phyloP scores from a whole-genome alignment of 2,113 vertebrate genomes.

The Silurus asotus region DNA sequence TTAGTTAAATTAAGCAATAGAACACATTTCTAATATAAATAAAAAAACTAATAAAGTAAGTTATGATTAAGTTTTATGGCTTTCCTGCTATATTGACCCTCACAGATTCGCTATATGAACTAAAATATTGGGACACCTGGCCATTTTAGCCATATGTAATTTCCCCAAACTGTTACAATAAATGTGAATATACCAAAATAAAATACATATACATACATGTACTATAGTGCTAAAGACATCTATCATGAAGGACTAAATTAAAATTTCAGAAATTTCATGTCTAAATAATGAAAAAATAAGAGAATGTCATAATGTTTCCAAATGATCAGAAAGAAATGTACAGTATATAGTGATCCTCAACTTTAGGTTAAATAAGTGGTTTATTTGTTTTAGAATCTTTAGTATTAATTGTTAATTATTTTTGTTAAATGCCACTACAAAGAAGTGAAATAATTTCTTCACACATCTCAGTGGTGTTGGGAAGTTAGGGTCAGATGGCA shows the following conservation, averaged over 20 bases:
- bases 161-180: too few relatives aligned
- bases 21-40: not conserved
- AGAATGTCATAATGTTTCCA: not conserved
- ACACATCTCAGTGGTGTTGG: too few relatives aligned
- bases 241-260: not conserved
- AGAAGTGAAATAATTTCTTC: too few relatives aligned
- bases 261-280: not conserved
- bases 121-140: too few relatives aligned
- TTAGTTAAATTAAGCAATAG: not conserved
- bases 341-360: not conserved
- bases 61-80: not conserved
- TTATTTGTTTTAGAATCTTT: not conserved
- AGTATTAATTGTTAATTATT: not conserved
- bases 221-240: not conserved
- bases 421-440: not conserved
- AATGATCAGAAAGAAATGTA: not conserved
- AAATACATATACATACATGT: too few relatives aligned
- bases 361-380: not conserved
- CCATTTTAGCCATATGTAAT: too few relatives aligned
- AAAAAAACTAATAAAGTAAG: too few relatives aligned
- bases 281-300: not conserved
- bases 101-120: not conserved
- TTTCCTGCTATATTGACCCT: not conserved
- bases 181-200: too few relatives aligned
- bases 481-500: too few relatives aligned